Evolutionary conservation across 2,797 vertebrate species (phyloP).

Genomic region (Onychomys torridus): DNA sequence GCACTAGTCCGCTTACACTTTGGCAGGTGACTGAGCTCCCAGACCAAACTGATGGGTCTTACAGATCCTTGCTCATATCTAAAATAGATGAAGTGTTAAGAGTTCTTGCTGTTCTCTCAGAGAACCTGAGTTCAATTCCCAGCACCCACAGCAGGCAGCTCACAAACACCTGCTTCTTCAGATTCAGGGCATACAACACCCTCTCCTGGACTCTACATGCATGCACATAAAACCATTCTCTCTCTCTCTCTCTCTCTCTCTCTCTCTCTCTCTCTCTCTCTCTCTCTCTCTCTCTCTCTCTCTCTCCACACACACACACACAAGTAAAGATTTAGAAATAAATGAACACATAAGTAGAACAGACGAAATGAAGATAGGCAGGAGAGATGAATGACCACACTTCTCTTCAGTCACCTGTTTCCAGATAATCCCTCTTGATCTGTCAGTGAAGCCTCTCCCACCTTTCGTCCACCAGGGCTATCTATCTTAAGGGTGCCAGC

Average conservation of each 20-base stretch:
- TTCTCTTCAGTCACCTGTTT: not conserved
- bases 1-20: not conserved
- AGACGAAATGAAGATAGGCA: not conserved
- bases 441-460: not conserved
- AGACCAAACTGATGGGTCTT: not conserved
- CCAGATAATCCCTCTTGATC: not conserved
- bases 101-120: not conserved
- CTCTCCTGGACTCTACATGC: not conserved
- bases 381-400: not conserved
- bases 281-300: not conserved
- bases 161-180: not conserved
- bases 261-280: no score
- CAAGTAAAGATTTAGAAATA: not conserved
- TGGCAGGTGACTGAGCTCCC: not conserved
- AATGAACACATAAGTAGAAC: not conserved
- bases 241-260: not conserved
- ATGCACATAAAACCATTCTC: not conserved
- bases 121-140: not conserved
- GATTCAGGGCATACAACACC: no score
- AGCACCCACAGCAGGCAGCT: not conserved
- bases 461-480: not conserved
- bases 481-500: not conserved
- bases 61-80: not conserved
- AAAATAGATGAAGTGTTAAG: not conserved
- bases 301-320: accelerated